phyloP scores from a whole-genome alignment of 2,888 invertebrate species.

The Hyposoter dolosus region DNA sequence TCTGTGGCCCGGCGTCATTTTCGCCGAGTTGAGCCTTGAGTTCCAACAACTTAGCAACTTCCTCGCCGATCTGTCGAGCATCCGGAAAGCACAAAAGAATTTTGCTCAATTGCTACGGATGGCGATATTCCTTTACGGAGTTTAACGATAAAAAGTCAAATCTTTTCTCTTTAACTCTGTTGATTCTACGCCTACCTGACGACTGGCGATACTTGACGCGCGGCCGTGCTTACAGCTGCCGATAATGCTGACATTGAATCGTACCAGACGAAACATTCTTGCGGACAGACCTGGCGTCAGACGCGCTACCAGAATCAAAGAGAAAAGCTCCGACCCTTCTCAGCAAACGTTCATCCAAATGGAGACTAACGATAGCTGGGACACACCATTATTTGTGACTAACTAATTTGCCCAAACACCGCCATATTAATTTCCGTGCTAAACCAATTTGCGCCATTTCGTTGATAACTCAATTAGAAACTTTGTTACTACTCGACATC shows the following conservation, averaged over 20 bases:
- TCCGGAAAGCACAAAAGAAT: neutral
- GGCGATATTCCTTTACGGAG: neutral
- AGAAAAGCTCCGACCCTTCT: conserved; percentile 80
- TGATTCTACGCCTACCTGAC: conserved; percentile 79
- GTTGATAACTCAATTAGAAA: neutral
- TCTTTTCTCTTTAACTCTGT: conserved; percentile 66
- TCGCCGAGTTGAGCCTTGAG: conserved; percentile 91
- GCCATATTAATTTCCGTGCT: conserved; percentile 63
- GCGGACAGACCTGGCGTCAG: conserved; percentile 58
- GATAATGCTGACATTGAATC: conserved; percentile 75
- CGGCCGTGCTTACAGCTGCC: conserved; percentile 77
- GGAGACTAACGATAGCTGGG: conserved; percentile 79
- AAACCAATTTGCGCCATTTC: neutral
- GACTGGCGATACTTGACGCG: conserved; percentile 75
- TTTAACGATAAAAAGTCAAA: conserved; percentile 48
- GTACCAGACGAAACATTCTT: conserved; percentile 79
- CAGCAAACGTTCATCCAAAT: conserved; percentile 79
- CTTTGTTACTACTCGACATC: neutral
- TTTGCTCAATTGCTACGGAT: neutral
- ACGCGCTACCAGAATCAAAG: conserved; percentile 81
- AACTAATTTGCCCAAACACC: conserved; percentile 73
- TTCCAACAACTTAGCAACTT: conserved; percentile 92
- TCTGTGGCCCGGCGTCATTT: conserved; percentile 87
- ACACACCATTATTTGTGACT: conserved; percentile 75
- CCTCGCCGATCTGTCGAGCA: conserved; percentile 91